These are phyloP conservation scores for Aix galericulata DNA, from an alignment of 2,113 vertebrate species.

Conservation along the genomic window DNA sequence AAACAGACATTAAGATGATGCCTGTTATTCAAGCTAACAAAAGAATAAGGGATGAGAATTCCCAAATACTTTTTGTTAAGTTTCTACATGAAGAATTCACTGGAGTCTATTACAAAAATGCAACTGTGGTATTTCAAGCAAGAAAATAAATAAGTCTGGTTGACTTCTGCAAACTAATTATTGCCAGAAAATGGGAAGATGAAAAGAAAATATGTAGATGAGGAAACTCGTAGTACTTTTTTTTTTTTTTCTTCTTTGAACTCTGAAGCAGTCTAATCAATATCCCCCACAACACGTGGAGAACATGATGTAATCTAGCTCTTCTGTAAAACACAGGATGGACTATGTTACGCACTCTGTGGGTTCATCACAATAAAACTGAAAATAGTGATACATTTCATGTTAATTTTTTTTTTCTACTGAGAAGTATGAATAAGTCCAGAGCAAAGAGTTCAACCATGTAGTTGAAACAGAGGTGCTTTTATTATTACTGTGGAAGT, in stretches of 20 bases:
- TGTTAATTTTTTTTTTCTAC: constrained; percentile 34
- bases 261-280: not conserved
- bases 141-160: not conserved
- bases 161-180: constrained; percentile 38
- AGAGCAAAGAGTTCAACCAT: not conserved
- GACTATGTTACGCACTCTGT: not conserved
- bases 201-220: constrained; percentile 14
- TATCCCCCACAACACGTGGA: not conserved
- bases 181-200: not conserved
- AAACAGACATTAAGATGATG: constrained; percentile 29
- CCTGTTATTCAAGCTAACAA: constrained; percentile 14
- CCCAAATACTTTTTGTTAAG: not conserved
- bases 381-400: constrained; percentile 31
- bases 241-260: not conserved
- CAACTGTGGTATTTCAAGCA: not conserved
- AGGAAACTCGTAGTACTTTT: not conserved
- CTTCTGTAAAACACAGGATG: constrained; percentile 26
- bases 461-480: not conserved
- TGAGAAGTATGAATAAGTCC: not conserved
- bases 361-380: constrained; percentile 4
- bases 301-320: not conserved
- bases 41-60: constrained; percentile 32
- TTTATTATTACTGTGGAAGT: not conserved
- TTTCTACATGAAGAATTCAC: not conserved
- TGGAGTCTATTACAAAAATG: not conserved